These are phyloP conservation scores for Panthera uncia DNA, from an alignment of 2,113 vertebrate genomes.

Conservation along the genomic window DNA sequence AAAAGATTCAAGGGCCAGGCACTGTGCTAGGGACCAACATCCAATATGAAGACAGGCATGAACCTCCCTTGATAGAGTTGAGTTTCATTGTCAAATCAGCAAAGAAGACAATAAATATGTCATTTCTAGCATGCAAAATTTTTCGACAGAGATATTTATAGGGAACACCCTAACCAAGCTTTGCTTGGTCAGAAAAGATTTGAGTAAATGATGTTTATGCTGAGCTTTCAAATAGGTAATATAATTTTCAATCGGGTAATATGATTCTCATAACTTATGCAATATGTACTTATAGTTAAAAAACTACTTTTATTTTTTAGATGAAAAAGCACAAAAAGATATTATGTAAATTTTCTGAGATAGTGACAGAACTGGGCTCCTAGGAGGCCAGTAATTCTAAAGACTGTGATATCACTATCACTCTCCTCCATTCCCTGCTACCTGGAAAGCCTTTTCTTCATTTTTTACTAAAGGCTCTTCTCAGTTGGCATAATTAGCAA, in stretches of 20 bases:
- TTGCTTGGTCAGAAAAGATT: background rate
- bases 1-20: background rate
- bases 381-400: background rate
- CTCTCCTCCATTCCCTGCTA: background rate
- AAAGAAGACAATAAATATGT: background rate
- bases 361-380: background rate
- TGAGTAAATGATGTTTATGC: background rate
- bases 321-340: background rate
- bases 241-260: background rate
- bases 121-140: background rate
- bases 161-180: background rate
- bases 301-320: background rate
- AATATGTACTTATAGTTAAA: background rate
- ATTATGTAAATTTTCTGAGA: background rate
- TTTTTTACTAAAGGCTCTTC: background rate
- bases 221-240: background rate
- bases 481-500: background rate
- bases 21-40: background rate
- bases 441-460: background rate
- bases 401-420: rapidly evolving
- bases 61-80: background rate
- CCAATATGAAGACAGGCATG: background rate
- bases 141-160: background rate
- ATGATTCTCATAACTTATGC: background rate
- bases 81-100: background rate